Base-by-base conservation (phyloP, 2,113 vertebrate species). In the Myiozetetes cayanensis region DNA sequence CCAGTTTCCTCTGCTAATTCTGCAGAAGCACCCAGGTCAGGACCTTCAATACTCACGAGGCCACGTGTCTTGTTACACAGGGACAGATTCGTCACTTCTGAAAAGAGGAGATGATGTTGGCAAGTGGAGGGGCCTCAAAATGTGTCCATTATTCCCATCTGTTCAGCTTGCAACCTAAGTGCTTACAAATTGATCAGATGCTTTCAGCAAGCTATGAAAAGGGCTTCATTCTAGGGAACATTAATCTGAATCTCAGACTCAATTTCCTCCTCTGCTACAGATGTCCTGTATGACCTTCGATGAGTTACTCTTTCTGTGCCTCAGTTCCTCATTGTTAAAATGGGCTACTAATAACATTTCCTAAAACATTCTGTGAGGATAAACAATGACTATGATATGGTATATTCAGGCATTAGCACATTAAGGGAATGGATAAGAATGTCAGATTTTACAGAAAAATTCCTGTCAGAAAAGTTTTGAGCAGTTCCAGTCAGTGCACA, bases 161-260 rank as follows among this genome's bases (percentile, higher is more conserved):
- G 20, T 86, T 88, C 16, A 0, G 86, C 67, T 43, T 77, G 76
- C 43, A 80, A 43, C 13, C 86, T 66, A 83, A 74, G 37, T 93
- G 72, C 83, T 90, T 89, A 80, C 50, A 86, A 95, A 96, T 63
- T 67, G 90, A 86, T 92, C 90, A 89, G 75, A 74, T 77, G 68
- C 83, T 96, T 97, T 89, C 79, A 86, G 65, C 61, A 90, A 80
- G 66, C 77, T 67, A 50, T 2, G 4, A 77, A 93, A 90, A 92
- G 14, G 33, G 27, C 68, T 89, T 86, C 2, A 6, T 79, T 92
- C 46, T 71, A 56, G 65, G 50, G 11, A 84, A 59, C 41, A 75
- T 86, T 66, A 88, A 70, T 90, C 67, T 86, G 68, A 80, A 84
- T 62, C 63, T 80, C 75, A 59, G 59, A 49, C 76, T 95, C 82